Evolutionary conservation across 1,140 invertebrate species (phyloP).

Genomic region (Pentalonia nigronervosa): DNA sequence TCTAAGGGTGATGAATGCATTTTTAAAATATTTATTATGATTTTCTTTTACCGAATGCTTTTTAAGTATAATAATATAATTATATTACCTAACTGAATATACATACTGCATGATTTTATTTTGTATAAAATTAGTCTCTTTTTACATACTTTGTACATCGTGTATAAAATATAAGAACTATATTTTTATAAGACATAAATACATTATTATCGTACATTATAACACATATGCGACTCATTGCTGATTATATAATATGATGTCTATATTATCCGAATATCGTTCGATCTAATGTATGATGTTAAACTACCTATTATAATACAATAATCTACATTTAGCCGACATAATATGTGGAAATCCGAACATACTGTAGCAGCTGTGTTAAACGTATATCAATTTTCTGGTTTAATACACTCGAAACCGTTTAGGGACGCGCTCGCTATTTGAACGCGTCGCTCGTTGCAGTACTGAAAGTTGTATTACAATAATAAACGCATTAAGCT

Average conservation of each 20-base stretch:
- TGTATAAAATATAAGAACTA: neutral
- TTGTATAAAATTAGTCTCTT: neutral
- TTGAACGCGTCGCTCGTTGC: neutral
- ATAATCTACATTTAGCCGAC: neutral
- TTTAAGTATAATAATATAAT: neutral
- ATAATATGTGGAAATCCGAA: neutral
- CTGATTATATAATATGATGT: neutral
- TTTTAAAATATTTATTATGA: neutral
- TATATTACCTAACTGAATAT: neutral
- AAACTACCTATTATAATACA: no score
- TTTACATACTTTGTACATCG: neutral
- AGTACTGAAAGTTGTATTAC: neutral
- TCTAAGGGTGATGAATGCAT: neutral
- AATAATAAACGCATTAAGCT: conserved; percentile 17
- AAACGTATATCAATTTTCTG: neutral
- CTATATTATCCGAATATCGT: neutral
- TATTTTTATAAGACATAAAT: neutral
- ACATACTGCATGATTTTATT: neutral
- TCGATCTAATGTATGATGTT: neutral
- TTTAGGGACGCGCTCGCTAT: neutral
- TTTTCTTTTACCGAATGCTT: neutral
- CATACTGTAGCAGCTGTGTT: neutral
- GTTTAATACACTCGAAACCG: neutral
- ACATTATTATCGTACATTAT: neutral
- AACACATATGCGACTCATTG: neutral